Conservation (phyloP, 2,113 vertebrate species). For the Xenus cinereus region DNA sequence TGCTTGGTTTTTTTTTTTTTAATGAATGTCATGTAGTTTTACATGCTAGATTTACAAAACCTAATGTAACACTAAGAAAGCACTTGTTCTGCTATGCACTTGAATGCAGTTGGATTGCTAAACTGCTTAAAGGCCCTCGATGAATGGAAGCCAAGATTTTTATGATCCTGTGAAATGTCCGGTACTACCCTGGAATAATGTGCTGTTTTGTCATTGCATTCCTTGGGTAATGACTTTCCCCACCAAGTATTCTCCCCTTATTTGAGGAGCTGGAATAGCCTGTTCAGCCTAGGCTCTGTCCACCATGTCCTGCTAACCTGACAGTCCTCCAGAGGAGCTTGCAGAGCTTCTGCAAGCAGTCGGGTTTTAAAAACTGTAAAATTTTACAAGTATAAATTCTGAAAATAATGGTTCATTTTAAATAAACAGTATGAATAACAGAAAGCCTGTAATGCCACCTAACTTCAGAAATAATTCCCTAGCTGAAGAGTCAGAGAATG, state of each 20-base stretch:
- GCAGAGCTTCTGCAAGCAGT: neutral
- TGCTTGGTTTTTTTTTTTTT: neutral
- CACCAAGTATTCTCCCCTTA: neutral
- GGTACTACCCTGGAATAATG: neutral
- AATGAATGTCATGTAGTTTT: neutral
- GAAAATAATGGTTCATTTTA: neutral
- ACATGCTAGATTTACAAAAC: neutral
- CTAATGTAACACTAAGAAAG: neutral
- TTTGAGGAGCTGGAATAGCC: neutral
- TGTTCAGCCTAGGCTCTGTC: neutral
- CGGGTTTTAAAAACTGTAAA: neutral
- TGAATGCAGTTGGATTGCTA: neutral
- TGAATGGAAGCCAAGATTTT: slow-evolving; percentile 40
- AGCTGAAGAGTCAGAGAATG: neutral
- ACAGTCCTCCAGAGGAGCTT: neutral
- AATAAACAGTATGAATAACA: neutral
- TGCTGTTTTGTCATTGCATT: slow-evolving; percentile 47
- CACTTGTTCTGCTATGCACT: slow-evolving; percentile 10
- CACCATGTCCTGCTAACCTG: neutral
- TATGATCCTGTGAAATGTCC: slow-evolving; percentile 31
- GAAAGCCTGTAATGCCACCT: neutral
- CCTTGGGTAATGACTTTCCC: slow-evolving; percentile 23
- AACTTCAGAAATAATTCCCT: neutral
- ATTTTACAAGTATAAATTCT: neutral
- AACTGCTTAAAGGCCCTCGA: neutral